Evolutionary conservation across 2,888 invertebrate genomes (phyloP).

Genomic region (Rhogogaster chlorosoma): DNA sequence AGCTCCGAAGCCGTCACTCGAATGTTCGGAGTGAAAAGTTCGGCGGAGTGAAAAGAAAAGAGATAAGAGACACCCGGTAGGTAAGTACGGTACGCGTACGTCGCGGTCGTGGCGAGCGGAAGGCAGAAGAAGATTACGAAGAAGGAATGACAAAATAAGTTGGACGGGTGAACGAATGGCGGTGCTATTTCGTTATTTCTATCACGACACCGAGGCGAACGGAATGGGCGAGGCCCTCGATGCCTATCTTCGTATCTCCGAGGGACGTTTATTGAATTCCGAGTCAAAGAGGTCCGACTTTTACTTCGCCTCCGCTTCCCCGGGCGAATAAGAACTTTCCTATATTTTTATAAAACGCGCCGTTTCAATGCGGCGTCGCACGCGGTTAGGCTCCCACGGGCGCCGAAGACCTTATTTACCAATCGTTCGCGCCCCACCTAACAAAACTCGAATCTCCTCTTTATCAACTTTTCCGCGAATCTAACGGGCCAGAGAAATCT

Average conservation of each 20-base stretch:
- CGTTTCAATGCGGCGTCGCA: background rate
- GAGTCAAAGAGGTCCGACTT: slow-evolving; percentile 34
- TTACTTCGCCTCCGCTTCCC: background rate
- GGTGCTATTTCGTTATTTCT: slow-evolving; percentile 42
- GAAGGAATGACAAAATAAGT: slow-evolving; percentile 41
- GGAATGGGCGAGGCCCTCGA: slow-evolving; percentile 45
- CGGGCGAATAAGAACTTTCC: background rate
- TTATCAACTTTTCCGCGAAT: background rate
- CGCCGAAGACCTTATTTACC: background rate
- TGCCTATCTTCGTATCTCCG: slow-evolving; percentile 43
- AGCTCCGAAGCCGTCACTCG: background rate
- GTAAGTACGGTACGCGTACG: background rate
- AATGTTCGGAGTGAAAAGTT: too few species aligned
- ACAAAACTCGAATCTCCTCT: background rate
- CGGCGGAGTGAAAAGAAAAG: background rate
- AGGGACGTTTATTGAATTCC: slow-evolving; percentile 46
- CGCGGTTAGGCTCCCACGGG: background rate
- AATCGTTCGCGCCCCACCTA: background rate
- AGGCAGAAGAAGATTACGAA: slow-evolving; percentile 32
- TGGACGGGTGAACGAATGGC: slow-evolving; percentile 20
- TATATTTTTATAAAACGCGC: slow-evolving; percentile 11
- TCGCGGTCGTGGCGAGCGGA: background rate
- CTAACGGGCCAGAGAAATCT: too few species aligned
- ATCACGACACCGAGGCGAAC: slow-evolving; percentile 38
- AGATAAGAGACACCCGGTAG: background rate